These are phyloP conservation scores for Atlantisia rogersi DNA, from an alignment of 2,113 vertebrate species.

Conservation along the genomic window DNA sequence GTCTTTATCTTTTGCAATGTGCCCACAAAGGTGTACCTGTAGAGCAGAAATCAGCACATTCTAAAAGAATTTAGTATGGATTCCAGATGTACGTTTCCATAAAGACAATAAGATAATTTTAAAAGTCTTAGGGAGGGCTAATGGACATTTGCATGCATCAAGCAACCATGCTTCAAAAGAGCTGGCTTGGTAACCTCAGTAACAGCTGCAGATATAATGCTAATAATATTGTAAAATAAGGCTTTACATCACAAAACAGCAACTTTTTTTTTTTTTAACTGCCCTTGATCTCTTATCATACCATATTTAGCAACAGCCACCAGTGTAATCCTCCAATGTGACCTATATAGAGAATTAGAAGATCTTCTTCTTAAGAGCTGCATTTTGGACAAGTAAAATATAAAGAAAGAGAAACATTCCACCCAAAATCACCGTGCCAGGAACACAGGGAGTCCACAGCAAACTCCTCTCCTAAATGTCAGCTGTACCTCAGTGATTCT, in stretches of 20 bases:
- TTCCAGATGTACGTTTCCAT: not conserved
- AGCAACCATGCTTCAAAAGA: not conserved
- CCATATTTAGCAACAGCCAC: constrained; percentile 11
- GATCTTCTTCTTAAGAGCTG: not conserved
- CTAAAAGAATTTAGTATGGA: not conserved
- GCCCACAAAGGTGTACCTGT: not conserved
- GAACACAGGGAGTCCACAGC: not conserved
- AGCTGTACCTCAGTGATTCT: not conserved
- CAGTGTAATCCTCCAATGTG: not conserved
- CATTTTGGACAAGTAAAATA: not conserved
- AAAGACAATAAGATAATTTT: not conserved
- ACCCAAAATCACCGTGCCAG: not conserved
- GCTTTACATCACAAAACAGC: not conserved
- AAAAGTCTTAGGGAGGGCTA: not conserved
- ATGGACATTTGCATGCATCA: not conserved
- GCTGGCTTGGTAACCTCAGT: not conserved
- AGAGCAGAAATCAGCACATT: not conserved
- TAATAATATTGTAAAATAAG: constrained; percentile 29
- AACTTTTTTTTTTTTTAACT: not conserved
- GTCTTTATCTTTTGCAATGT: not conserved
- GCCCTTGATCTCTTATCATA: constrained; percentile 7
- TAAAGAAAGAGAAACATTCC: not conserved
- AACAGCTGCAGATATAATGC: constrained; percentile 12
- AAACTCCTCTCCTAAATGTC: not conserved
- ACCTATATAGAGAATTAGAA: constrained; percentile 15